A percentile compares a stretch with the other conserved stretches of the same genome.
Evolutionary conservation across 2,888 invertebrate species (phyloP).

Genomic region (Philonicus albiceps): DNA sequence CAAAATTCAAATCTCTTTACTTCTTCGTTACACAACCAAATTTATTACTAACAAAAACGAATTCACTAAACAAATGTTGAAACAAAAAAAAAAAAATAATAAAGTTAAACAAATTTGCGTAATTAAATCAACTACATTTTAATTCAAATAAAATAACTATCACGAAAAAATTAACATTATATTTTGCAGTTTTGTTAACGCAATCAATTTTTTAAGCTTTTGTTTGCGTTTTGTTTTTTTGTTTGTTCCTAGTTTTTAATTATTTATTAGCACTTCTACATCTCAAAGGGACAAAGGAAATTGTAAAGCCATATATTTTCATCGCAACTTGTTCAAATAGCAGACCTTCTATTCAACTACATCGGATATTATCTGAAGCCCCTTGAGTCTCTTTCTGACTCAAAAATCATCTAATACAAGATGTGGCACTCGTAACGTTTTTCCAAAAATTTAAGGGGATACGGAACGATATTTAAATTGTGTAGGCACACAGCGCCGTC

Average conservation of each 20-base stretch:
- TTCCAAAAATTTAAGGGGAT: too few species aligned
- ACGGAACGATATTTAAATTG: too few species aligned
- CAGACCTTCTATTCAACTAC: not conserved
- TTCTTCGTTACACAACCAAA: not conserved
- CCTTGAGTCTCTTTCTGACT: not conserved
- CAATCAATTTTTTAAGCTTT: not conserved
- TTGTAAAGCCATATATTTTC: not conserved
- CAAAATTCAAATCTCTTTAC: not conserved
- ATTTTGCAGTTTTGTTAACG: not conserved
- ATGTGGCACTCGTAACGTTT: too few species aligned
- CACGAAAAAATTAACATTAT: conserved; percentile 2
- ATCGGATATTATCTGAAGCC: not conserved
- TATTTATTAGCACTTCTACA: not conserved
- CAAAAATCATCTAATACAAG: too few species aligned
- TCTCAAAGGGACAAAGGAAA: not conserved
- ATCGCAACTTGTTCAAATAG: not conserved
- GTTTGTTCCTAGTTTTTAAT: not conserved
- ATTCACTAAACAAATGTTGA: not conserved
- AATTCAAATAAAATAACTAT: not conserved
- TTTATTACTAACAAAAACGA: not conserved
- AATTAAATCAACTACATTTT: not conserved
- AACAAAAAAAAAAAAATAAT: not conserved
- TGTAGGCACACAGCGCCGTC: too few species aligned
- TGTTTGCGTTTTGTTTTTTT: not conserved
- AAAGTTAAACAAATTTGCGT: not conserved